Evolutionary conservation across 1,140 invertebrate genomes (phyloP), one percentile per base, ranked within the genome.

Genomic region (Drosophila arizonae): DNA sequence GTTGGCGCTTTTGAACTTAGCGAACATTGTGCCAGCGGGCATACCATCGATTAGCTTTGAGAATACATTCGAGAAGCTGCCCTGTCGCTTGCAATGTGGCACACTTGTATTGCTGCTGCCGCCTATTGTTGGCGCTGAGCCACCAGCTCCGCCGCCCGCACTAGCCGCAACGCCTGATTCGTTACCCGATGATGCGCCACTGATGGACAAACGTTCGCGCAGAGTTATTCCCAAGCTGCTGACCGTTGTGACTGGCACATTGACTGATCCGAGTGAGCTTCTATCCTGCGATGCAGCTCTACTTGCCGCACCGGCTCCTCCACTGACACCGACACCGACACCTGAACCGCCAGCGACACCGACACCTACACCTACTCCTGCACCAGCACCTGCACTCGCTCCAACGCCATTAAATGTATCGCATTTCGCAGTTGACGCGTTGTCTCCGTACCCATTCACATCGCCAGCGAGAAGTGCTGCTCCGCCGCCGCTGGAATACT

Each of bases 1-100:
- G 87, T 93, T 92, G 80, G 93, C 93, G 88, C 94, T 94, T 89
- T 95, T 96, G 82, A 96, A 94, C 91, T 96, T 96, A 6, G 95
- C 94, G 92, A 96, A 95, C 93, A 96, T 95, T 82, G 93, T 94
- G 72, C 93, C 90, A 78, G 93, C 91, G 74, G 92, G 91, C 91
- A 92, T 92, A 89, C 86, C 90, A 91, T 91, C 90, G 80, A 91
- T 91, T 90, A 91, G 76, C 80, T 91, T 91, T 30, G 84, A 91
- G 72, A 91, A 91, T 66, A 91, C 90, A 81, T 88, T 91, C 75
- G 90, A 90, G 67, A 91, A 90, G 74, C 90, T 91, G 58, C 90
- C 89, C 74, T 90, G 90, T 0, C 90, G 82, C 72, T 90, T 90
- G 41, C 89, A 82, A 43, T 72, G 72, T n/a, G 69, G 81, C 46